Base-by-base conservation (phyloP, 2,888 invertebrate genomes). In the Trisateles emortualis region DNA sequence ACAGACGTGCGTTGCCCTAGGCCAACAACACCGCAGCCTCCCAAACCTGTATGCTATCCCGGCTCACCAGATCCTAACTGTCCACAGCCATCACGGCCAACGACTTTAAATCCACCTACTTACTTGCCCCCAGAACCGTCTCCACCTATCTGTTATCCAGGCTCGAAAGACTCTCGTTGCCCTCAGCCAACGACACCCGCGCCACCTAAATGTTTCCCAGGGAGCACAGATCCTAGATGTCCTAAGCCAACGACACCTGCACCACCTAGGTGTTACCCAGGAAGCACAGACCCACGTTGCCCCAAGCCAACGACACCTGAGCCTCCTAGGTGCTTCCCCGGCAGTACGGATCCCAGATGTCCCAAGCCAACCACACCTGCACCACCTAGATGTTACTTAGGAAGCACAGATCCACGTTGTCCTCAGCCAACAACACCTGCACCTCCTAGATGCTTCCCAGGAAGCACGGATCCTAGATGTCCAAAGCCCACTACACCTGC, bases 201-300 rank as follows among this genome's bases (percentile, higher is more conserved):
- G 0, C 57, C 73, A 41, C 76, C 76, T 2, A 38, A 41, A 8
- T 77, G 73, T 24, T 79, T 46, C 53, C 79, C 84, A 0, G 88
- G 86, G 0, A 78, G 80, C 0, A 66, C 72, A 2, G 78, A 90
- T 66, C 79, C 83, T 0, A 64, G 77, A 2, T 88, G 88, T 42
- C 87, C 33, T 0, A 33, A 16, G 6, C 33, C 33, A 8, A 33
- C 33, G 0, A 33, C 33, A 8, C 16, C 13, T 14, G 33, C 6
- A 6, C 33, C 33, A 14, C 33, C 33, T 81, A 53, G 46, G 10
- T 77, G 74, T 24, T 79, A 52, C 57, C 78, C 85, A 3, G 87
- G 87, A 0, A 81, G 83, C 1, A 68, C 76, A 2, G 78, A 90
- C 68, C 83, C 85, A 0, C 59, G 76, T 1, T 88, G 88, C 41